Base-by-base conservation (phyloP, 2,888 invertebrate genomes). In the Anagyrus pseudococci region DNA sequence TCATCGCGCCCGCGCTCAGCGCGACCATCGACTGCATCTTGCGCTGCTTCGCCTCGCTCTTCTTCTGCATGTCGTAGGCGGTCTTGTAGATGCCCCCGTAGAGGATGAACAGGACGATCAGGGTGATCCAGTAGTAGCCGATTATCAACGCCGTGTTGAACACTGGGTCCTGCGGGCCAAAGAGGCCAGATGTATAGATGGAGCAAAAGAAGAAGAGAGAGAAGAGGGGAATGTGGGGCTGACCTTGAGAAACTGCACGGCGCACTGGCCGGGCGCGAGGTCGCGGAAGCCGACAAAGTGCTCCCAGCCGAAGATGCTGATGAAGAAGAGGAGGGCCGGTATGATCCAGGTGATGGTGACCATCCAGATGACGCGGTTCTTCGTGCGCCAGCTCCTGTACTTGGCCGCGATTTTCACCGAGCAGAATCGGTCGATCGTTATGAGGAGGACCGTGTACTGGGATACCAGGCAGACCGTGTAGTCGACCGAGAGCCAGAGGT, bases 391-490 rank as follows among this genome's bases (percentile, higher is more conserved):
- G 73, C 94, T 92, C 68, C 98, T 87, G 78, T 99, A 99, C 73
- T 92, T 92, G 15, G 99, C 96, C 4, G 99, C 98, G 71, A 98
- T 97, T 84, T 96, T 98, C 6, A 99, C 98, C 29, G 98, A 98
- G 82, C 98, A 98, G 82, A 96, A 99, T 71, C 99, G 88, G 82
- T 99, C 99, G 68, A 98, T 94, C 29, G 99, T 99, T 76, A 99
- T 99, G 67, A 98, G 87, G 61, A 99, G 87, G 17, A 99, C 99
- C 0, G 99, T 99, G 82, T 99, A 99, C 81, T 99, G 98, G 8
- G 98, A 99, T 26, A 98, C 98, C 52, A 99, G 86, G 78, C 99
- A 99, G 29, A 98, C 98, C 20, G 98, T 98, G 83, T 99, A 99
- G 83, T 99, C 99, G 54, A 98, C 93, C 1, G 98, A 96, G 7